A percentile compares a stretch with the other conserved stretches of the same genome.
Conservation (phyloP, 2,797 vertebrate species). For the Coluber constrictor region DNA sequence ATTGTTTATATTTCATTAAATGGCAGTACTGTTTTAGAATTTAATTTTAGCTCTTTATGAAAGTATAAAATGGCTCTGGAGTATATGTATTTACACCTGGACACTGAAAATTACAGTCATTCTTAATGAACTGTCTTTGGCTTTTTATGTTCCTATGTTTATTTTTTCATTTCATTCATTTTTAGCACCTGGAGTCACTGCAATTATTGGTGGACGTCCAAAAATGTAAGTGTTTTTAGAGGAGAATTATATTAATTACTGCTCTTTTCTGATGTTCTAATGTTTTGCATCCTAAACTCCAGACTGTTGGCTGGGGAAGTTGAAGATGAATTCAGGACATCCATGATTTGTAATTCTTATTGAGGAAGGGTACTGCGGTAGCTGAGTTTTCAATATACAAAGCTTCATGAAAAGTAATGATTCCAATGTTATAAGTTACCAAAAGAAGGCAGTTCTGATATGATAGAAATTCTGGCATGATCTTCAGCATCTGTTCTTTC, state of each 20-base stretch:
- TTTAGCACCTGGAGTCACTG: conserved; percentile 81
- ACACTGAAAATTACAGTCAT: neutral
- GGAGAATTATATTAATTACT: neutral
- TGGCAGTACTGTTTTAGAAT: neutral
- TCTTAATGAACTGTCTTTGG: conserved; percentile 13
- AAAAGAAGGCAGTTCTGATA: neutral
- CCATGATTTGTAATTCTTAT: neutral
- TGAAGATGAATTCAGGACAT: neutral
- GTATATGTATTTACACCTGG: neutral
- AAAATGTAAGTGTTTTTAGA: conserved; percentile 74
- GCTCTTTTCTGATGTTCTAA: neutral
- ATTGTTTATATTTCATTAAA: neutral
- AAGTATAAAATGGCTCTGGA: neutral
- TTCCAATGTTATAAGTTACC: neutral
- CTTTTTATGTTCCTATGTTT: conserved; percentile 33
- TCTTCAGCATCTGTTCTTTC: neutral
- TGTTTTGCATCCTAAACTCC: neutral
- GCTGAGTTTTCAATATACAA: neutral
- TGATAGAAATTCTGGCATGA: neutral
- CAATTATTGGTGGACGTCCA: conserved; percentile 78
- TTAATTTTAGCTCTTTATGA: neutral
- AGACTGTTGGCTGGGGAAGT: too few species aligned
- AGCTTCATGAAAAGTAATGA: neutral
- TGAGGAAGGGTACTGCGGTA: neutral
- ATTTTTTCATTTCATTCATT: neutral